Percentiles rank a stretch among this genome's conserved stretches.
phyloP scores from a whole-genome alignment of 2,113 vertebrate species.

The Ageneiosus marmoratus region DNA sequence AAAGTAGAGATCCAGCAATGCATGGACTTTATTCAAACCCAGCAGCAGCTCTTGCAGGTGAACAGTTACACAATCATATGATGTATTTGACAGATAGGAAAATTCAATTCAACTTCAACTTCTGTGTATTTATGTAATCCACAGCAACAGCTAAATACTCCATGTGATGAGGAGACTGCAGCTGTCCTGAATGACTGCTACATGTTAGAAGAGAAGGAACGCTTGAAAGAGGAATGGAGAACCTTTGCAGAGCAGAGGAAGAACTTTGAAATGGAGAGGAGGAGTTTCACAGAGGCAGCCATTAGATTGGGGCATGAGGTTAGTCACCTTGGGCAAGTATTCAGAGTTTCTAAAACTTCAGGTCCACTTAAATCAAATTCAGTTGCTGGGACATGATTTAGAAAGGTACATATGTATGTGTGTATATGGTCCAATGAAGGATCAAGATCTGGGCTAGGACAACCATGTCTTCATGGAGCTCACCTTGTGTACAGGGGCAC shows the following conservation, averaged over 20 bases:
- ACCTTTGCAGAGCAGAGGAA: slow-evolving; percentile 87
- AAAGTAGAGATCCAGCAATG: slow-evolving; percentile 89
- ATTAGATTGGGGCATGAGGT: slow-evolving; percentile 95
- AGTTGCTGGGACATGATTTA: background rate
- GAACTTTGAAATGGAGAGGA: slow-evolving; percentile 90
- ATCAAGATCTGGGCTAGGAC: background rate
- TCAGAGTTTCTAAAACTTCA: background rate
- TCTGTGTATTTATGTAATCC: background rate
- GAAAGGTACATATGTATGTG: background rate
- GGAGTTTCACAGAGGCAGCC: slow-evolving; percentile 93
- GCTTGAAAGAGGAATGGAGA: slow-evolving; percentile 88
- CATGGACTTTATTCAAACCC: slow-evolving; percentile 91
- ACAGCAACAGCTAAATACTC: slow-evolving; percentile 86
- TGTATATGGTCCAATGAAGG: background rate
- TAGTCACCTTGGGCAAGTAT: background rate
- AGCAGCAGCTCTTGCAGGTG: slow-evolving; percentile 92
- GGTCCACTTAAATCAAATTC: background rate
- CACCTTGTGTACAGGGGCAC: no score
- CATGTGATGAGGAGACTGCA: slow-evolving; percentile 84
- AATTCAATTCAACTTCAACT: background rate
- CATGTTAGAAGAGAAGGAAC: slow-evolving; percentile 87
- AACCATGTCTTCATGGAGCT: no score
- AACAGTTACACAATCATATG: background rate
- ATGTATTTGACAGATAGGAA: background rate
- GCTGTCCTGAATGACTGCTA: slow-evolving; percentile 83